Base-by-base conservation (phyloP, 2,888 invertebrate species). In the Cataglyphis rosenhaueri region DNA sequence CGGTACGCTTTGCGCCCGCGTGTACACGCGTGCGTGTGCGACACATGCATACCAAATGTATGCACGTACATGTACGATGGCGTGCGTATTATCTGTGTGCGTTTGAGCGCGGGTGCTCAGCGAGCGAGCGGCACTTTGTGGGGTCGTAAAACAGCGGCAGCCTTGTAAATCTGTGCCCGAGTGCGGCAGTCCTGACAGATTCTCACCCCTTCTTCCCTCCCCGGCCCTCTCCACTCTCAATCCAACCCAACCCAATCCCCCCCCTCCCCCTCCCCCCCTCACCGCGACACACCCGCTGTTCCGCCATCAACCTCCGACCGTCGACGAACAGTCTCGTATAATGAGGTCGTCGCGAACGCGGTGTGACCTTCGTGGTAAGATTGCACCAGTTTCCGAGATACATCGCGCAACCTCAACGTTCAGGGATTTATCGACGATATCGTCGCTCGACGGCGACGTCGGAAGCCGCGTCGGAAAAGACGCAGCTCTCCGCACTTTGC, bases 121-220 rank as follows among this genome's bases (percentile, higher is more conserved):
- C 71, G 87, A 84, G 84, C 88, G 92, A 89, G 92, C 92, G 93
- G 93, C 93, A 93, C 93, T 94, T 94, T 93, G 94, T 91, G 93
- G 93, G 91, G 90, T 93, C 94, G 93, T 94, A 94, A 94, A 94
- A 94, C 92, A 94, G 88, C 92, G 91, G 86, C 92, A 91, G 91
- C 91, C 93, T 92, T 93, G 93, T 94, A 94, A 94, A 94, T 94
- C 93, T 92, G 93, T 91, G 91, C 92, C 86, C 92, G 90, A 92
- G 93, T 91, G 92, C 91, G 92, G 92, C 92, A 92, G 90, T 83
- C 88, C 92, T 92, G 93, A 92, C 92, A 92, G 92, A 93, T 92
- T 91, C 91, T 88, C 88, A 84, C 89, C 86, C 89, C 89, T 81
- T 85, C 89, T 81, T 85, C 87, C 85, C 86, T 85, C 71, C 85